These are phyloP conservation scores for Plodia interpunctella DNA, from an alignment of 1,140 invertebrate species.

Conservation along the genomic window DNA sequence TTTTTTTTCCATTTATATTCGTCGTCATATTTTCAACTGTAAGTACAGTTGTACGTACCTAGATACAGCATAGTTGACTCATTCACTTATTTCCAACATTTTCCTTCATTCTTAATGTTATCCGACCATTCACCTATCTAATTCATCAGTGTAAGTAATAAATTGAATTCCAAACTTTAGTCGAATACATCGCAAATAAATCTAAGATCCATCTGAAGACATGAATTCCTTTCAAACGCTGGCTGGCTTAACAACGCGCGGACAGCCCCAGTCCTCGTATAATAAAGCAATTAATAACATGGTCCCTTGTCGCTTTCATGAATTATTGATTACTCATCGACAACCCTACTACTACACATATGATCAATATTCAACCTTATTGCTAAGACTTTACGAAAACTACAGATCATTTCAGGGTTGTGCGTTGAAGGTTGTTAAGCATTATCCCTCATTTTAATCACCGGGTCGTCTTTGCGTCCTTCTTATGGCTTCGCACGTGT, in stretches of 20 bases:
- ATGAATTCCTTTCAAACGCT: constrained; percentile 1
- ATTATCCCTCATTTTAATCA: constrained; percentile 12
- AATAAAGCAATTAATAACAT: constrained; percentile 30
- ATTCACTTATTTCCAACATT: too few relatives aligned
- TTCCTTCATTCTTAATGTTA: too few relatives aligned
- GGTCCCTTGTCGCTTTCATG: constrained; percentile 25
- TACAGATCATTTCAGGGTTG: neutral
- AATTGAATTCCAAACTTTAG: neutral
- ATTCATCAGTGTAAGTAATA: neutral
- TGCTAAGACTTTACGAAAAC: neutral
- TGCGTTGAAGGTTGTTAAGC: neutral
- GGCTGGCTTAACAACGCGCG: neutral
- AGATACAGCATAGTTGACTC: too few relatives aligned
- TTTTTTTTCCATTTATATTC: too few relatives aligned
- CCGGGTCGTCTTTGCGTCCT: constrained; percentile 4
- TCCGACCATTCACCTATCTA: neutral
- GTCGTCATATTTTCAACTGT: too few relatives aligned
- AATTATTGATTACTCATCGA: constrained; percentile 26
- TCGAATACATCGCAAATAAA: neutral
- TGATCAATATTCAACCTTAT: constrained; percentile 8
- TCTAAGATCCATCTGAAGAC: constrained; percentile 2
- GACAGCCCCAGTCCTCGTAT: constrained; percentile 18
- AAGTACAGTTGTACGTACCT: too few relatives aligned
- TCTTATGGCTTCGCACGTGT: neutral
- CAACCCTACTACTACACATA: constrained; percentile 7